Base-by-base conservation (phyloP, 2,888 invertebrate species). In the Digitonthophagus gazella region DNA sequence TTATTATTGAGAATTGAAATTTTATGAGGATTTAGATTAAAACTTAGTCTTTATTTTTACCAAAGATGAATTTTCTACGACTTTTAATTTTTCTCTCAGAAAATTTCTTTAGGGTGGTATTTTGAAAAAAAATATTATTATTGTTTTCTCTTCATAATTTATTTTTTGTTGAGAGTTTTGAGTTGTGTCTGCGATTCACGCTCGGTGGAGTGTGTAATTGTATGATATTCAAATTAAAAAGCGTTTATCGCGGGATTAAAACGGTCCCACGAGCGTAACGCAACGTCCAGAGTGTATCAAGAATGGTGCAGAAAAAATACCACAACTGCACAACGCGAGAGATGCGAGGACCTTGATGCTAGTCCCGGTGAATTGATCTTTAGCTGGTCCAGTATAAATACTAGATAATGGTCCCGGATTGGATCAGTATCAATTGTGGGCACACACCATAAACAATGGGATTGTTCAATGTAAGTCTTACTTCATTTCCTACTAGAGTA, bases 331-430 rank as follows among this genome's bases (percentile, higher is more conserved):
- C 28, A 8, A 44, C 28, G 28, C 6, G 28, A 44, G 28, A n/a
- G 28, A 44, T 44, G 28, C n/a, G 64, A 56, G 71, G 72, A 76
- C 76, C 76, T 76, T 76, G 76, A 73, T 64, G 71, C 67, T 63
- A 71, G 71, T 19, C 18, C 19, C 18, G 61, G 72, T 72, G 74
- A 72, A 74, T 72, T 74, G 73, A 69, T 63, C 66, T 67, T 67
- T 66, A 64, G 70, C 72, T 71, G 70, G 28, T 72, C 72, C 71
- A 70, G 72, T 75, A 75, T 75, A 75, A 75, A 75, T 75, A 75
- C 67, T 70, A 71, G 65, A 67, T 66, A 71, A 69, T 72, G 71
- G 67, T n/a, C 66, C 58, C 20, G 61, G 67, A 68, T 58, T 67
- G 71, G 70, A 71, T 72, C 75, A 76, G 76, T 76, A 75, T 71